Conservation (phyloP, 2,888 invertebrate genomes). For the Fragum fragum region DNA sequence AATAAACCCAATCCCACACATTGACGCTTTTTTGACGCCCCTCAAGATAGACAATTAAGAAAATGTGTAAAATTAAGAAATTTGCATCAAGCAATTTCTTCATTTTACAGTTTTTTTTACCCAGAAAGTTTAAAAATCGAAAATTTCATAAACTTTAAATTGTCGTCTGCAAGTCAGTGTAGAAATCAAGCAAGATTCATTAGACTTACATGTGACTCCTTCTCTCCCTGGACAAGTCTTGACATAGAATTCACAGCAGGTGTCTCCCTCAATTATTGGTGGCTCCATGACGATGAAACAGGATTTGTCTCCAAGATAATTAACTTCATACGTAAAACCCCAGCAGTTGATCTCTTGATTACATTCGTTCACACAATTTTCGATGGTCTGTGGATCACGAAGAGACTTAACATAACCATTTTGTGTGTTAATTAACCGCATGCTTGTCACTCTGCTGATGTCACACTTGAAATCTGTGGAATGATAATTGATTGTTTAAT, state of each 20-base stretch:
- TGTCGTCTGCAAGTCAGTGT: too few relatives aligned
- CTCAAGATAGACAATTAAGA: too few relatives aligned
- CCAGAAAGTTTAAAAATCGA: too few relatives aligned
- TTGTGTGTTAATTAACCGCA: slow-evolving; percentile 4
- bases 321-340: slow-evolving; percentile 50
- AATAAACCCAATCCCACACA: too few relatives aligned
- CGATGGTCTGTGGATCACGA: slow-evolving; percentile 34
- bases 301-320: slow-evolving; percentile 3
- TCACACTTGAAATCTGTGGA: slow-evolving; percentile 49
- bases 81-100: too few relatives aligned
- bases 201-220: slow-evolving; percentile 52
- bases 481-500: too few relatives aligned
- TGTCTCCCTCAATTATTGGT: slow-evolving; percentile 47
- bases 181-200: background rate
- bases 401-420: slow-evolving; percentile 35
- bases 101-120: too few relatives aligned
- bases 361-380: slow-evolving; percentile 55
- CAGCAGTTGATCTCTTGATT: slow-evolving; percentile 31
- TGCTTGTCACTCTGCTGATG: slow-evolving; percentile 13
- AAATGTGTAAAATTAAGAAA: too few relatives aligned
- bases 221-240: slow-evolving; percentile 71
- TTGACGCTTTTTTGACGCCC: too few relatives aligned
- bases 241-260: slow-evolving; percentile 68
- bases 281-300: slow-evolving; percentile 64
- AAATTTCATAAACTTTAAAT: too few relatives aligned